phyloP scores from a whole-genome alignment of 23 tunicate genomes.

The Diplosoma virens region DNA sequence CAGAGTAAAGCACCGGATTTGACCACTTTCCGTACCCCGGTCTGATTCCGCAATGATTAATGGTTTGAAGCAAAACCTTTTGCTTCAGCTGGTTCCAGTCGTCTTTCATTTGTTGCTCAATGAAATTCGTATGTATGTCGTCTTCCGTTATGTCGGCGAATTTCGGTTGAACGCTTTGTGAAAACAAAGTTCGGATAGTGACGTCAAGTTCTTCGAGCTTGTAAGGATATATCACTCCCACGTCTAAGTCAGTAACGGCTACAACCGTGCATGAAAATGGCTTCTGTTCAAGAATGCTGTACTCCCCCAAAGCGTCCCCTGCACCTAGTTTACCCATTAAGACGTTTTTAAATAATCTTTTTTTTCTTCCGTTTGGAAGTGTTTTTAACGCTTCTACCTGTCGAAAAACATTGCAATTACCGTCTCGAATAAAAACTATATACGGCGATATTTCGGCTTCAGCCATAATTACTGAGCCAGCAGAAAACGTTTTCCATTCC shows the following conservation, averaged over 20 bases:
- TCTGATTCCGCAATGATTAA: constrained; percentile 81
- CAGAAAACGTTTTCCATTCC: constrained; percentile 61
- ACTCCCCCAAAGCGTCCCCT: constrained; percentile 80
- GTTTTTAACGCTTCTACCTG: constrained; percentile 83
- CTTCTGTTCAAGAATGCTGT: constrained; percentile 57
- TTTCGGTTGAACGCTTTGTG: constrained; percentile 57
- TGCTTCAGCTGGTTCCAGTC: constrained; percentile 78
- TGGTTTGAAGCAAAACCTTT: constrained; percentile 67
- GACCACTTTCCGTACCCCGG: constrained; percentile 94
- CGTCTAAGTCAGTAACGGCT: constrained; percentile 40
- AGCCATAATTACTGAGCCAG: constrained; percentile 46
- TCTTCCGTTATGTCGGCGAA: constrained; percentile 79
- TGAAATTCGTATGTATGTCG: constrained; percentile 66
- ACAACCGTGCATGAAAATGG: constrained; percentile 60
- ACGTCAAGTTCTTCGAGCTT: constrained; percentile 54
- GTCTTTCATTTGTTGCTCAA: constrained; percentile 75
- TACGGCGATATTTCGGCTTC: constrained; percentile 74
- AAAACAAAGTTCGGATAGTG: constrained; percentile 69
- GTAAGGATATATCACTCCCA: constrained; percentile 52
- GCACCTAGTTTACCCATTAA: constrained; percentile 46
- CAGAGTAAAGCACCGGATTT: constrained; percentile 11
- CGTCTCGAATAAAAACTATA: constrained; percentile 62
- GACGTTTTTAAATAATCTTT: constrained; percentile 45
- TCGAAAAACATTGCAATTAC: constrained; percentile 69
- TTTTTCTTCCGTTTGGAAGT: constrained; percentile 53